Conservation (phyloP, 2,113 vertebrate genomes). For the Carassius auratus region DNA sequence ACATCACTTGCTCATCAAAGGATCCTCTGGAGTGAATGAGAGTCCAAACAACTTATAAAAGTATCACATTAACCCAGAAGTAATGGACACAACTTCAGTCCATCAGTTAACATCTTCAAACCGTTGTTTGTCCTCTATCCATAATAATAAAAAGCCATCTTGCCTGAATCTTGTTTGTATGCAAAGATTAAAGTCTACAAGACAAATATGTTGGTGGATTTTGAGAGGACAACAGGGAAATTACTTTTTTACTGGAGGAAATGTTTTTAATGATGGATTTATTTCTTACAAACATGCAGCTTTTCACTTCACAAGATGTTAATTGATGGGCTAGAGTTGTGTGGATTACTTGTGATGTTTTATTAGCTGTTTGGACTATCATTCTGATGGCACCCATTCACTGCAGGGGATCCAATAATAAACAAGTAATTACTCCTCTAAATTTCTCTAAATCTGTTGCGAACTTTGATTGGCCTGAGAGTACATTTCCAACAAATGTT, state of each 20-base stretch:
- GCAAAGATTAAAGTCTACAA: background rate
- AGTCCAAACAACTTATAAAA: no score
- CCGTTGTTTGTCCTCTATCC: background rate
- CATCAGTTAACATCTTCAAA: background rate
- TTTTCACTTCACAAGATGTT: background rate
- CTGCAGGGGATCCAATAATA: background rate
- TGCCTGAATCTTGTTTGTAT: background rate
- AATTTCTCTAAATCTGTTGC: background rate
- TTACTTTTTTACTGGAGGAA: background rate
- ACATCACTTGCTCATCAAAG: no score
- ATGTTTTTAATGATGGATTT: background rate
- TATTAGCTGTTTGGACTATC: background rate
- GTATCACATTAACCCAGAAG: background rate
- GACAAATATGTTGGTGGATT: background rate
- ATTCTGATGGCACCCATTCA: background rate
- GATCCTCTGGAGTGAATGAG: no score
- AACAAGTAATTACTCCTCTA: background rate
- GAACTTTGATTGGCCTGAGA: background rate
- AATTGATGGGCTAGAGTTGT: background rate
- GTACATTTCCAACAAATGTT: background rate
- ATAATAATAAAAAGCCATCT: no score
- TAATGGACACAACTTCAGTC: background rate
- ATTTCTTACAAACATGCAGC: background rate
- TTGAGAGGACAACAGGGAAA: background rate
- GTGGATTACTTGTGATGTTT: background rate